Base-by-base conservation (phyloP, 2,113 vertebrate genomes). In the Cygnus atratus region DNA sequence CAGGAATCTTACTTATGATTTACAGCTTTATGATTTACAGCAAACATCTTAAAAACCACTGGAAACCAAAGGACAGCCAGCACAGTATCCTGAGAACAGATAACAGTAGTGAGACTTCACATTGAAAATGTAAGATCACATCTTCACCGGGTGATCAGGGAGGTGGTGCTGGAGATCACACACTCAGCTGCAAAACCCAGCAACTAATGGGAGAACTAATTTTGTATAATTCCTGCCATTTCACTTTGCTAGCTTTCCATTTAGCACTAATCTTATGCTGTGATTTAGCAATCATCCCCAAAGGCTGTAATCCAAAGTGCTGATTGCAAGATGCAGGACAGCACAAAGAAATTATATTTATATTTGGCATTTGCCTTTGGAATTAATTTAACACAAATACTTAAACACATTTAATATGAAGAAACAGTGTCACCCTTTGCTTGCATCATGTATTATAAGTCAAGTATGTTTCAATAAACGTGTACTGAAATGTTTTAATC, bases 361-460 rank as follows among this genome's bases (percentile, higher is more conserved):
- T 76, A 55, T 77, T 87, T 88, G 22, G 17, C 83, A 39, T 77
- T 95, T 90, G 61, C 26, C 26, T 94, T 94, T 93, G 43, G 41
- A 94, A 90, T 95, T 80, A 93, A 25, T 22, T 77, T 50, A 93
- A 44, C 15, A 50, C 33, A 88, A 91, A 80, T 79, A 90, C 79
- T 85, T 90, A 70, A 88, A 86, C 33, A 59, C 5, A 39, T 71
- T 71, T 39, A 61, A 4, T 67, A 77, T 35, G 59, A 92, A 80
- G 37, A 63, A 96, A 83, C 8, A 52, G 14, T 75, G 44, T 73
- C 65, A 88, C 22, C 29, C 90, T 80, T 52, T 88, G 61, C 29
- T 88, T 77, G 4, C 33, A 50, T 63, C 67, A 61, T 61, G 65
- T 76, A 28, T 76, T 84, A 52, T 78, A 41, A 67, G 8, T 81